A percentile compares a stretch with the other conserved stretches of the same genome.
phyloP scores from a whole-genome alignment of 2,888 invertebrate genomes.

The Odontomyia ornata region DNA sequence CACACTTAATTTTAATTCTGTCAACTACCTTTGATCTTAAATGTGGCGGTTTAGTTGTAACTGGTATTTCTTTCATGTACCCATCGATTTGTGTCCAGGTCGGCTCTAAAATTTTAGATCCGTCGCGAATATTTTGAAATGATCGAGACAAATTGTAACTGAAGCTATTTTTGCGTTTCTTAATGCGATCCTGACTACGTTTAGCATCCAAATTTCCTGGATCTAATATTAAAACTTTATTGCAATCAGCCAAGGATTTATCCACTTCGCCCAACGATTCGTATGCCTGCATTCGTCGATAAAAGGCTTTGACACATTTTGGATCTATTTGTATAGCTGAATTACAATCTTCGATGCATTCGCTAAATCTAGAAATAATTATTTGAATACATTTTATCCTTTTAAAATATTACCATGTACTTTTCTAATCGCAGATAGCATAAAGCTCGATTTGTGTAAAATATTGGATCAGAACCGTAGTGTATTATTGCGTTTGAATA shows the following conservation, averaged over 20 bases:
- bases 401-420: conserved; percentile 65
- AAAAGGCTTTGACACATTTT: conserved; percentile 84
- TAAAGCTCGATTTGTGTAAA: conserved; percentile 87
- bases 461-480: conserved; percentile 80
- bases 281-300: conserved; percentile 80
- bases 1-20: not conserved
- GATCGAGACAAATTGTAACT: conserved; percentile 15
- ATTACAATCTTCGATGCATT: conserved; percentile 75
- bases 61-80: conserved; percentile 57
- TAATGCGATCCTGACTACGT: conserved; percentile 60
- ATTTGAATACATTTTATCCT: not conserved
- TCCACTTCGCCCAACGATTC: conserved; percentile 75
- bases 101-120: conserved; percentile 34
- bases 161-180: conserved; percentile 29
- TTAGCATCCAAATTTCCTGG: conserved; percentile 79
- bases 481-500: conserved; percentile 89
- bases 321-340: conserved; percentile 80
- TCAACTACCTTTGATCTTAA: conserved; percentile 57
- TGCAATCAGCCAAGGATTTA: conserved; percentile 77
- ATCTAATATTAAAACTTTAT: conserved; percentile 76
- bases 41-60: conserved; percentile 58
- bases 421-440: conserved; percentile 83
- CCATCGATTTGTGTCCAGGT: conserved; percentile 46
- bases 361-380: conserved; percentile 55
- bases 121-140: conserved; percentile 19